Conservation (phyloP, 2,797 vertebrate genomes). For the Gymnodraco acuticeps region DNA sequence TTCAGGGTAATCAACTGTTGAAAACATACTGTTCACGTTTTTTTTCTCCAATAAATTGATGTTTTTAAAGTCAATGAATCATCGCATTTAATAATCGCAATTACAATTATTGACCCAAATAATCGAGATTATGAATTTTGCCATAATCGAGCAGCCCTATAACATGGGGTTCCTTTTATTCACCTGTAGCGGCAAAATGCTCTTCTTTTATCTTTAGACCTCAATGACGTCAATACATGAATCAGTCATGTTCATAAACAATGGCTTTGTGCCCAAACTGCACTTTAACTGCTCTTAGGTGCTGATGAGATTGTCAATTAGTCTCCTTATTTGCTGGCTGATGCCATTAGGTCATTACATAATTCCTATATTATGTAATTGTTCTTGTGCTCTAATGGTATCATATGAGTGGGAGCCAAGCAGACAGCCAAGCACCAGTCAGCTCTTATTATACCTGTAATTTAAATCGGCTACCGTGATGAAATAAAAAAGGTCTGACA, state of each 20-base stretch:
- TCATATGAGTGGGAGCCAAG: constrained; percentile 39
- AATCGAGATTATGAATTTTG: no score
- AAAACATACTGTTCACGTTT: no score
- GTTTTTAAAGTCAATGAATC: no score
- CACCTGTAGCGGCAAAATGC: background rate
- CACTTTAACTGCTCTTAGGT: constrained; percentile 2
- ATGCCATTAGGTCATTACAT: constrained; percentile 47
- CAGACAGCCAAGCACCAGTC: constrained; percentile 40
- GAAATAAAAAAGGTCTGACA: constrained; percentile 20
- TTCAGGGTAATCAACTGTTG: no score
- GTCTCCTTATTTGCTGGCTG: constrained; percentile 10
- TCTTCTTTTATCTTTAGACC: constrained; percentile 2
- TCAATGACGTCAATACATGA: background rate
- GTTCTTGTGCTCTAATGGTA: constrained; percentile 48
- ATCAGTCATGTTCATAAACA: background rate
- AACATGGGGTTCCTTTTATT: constrained; percentile 16
- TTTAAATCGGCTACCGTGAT: constrained; percentile 42
- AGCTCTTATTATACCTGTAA: constrained; percentile 51
- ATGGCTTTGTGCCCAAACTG: background rate
- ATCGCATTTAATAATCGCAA: no score
- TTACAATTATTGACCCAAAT: no score
- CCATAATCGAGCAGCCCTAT: no score
- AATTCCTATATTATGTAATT: constrained; percentile 68
- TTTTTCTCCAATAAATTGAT: no score
- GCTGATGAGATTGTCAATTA: constrained; percentile 25